A percentile compares a stretch with the other conserved stretches of the same genome.
Conservation (phyloP, 1,140 invertebrate species). For the Planococcus citri region DNA sequence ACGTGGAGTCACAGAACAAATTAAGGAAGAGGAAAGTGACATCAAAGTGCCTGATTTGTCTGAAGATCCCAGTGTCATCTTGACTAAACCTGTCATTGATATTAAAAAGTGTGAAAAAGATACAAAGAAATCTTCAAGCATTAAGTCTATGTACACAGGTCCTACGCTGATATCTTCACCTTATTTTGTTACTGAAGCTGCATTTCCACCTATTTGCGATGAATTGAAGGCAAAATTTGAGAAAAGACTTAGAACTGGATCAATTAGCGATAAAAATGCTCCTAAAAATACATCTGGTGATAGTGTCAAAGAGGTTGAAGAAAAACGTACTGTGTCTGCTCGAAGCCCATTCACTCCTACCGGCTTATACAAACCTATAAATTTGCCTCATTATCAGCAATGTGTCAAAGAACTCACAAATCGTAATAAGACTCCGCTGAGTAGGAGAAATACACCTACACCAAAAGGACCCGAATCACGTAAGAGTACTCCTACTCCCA, state of each 20-base stretch:
- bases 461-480: background rate
- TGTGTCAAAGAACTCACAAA: conserved; percentile 20
- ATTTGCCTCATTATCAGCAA: conserved; percentile 45
- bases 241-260: background rate
- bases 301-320: no score
- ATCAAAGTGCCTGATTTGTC: background rate
- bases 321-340: background rate
- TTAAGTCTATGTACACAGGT: background rate
- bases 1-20: background rate
- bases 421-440: background rate
- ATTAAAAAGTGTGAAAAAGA: background rate
- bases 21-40: background rate
- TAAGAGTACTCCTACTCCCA: background rate
- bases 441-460: background rate
- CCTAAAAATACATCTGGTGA: background rate
- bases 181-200: background rate
- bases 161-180: background rate
- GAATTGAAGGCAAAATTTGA: background rate
- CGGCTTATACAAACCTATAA: conserved; percentile 29
- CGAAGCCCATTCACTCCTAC: conserved; percentile 25
- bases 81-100: background rate
- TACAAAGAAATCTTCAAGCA: background rate
- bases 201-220: background rate
- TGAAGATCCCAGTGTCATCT: background rate
- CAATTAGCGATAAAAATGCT: background rate